phyloP scores from a whole-genome alignment of 1,140 invertebrate species.

The Hydropsyche tenuis region DNA sequence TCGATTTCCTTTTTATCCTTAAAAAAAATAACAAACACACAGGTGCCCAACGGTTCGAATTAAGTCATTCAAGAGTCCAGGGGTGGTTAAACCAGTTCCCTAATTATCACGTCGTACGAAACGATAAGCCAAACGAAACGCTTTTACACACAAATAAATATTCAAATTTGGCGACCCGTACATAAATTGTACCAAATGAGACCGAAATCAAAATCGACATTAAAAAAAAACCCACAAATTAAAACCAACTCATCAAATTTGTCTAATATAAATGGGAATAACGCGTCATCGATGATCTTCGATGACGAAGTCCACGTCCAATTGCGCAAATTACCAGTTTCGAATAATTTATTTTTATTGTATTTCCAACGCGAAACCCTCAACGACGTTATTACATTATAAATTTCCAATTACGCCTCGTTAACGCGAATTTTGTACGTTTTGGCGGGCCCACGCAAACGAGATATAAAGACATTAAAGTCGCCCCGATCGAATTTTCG shows the following conservation, averaged over 20 bases:
- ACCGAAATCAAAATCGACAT: too few species aligned
- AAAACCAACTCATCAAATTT: background rate
- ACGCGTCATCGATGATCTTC: background rate
- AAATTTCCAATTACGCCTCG: background rate
- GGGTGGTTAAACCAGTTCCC: conserved; percentile 28
- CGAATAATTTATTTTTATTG: background rate
- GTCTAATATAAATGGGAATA: background rate
- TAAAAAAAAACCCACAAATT: too few species aligned
- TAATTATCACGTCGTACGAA: conserved; percentile 9
- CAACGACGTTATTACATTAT: background rate
- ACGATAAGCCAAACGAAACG: background rate
- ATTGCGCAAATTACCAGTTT: background rate
- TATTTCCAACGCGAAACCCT: too few species aligned
- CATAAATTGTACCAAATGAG: too few species aligned
- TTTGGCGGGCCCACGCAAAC: conserved; percentile 4
- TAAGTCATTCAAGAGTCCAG: conserved; percentile 6
- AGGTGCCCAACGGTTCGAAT: background rate
- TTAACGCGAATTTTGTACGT: background rate
- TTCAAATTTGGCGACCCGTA: background rate
- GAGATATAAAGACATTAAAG: conserved; percentile 22
- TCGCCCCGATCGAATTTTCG: background rate
- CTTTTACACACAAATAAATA: background rate
- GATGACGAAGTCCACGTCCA: background rate
- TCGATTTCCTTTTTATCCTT: conserved; percentile 11
- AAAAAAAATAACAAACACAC: background rate